Conservation (phyloP, 92 coral and sea anemone genomes). For the Bergia puertoricense region DNA sequence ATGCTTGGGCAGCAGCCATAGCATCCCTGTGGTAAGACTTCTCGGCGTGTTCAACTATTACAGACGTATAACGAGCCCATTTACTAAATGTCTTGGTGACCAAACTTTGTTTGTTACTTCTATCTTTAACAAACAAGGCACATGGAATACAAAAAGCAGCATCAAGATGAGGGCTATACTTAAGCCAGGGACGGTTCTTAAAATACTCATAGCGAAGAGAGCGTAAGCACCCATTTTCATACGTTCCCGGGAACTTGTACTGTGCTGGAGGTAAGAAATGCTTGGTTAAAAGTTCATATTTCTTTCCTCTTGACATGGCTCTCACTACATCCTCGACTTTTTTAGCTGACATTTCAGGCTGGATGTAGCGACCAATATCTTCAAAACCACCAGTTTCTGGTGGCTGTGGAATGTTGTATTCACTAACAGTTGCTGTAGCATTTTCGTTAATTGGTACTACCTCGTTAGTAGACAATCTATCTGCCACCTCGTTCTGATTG, state of each 20-base stretch:
- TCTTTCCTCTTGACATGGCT: constrained; percentile 45
- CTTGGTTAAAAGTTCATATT: constrained; percentile 41
- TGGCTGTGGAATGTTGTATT: too few relatives aligned
- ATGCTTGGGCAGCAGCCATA: constrained; percentile 49
- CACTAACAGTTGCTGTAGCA: too few relatives aligned
- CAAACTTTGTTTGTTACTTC: constrained; percentile 51
- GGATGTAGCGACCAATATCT: too few relatives aligned
- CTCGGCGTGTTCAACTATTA: constrained; percentile 29
- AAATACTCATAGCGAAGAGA: constrained; percentile 45
- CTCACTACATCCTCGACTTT: constrained; percentile 34
- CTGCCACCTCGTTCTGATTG: too few relatives aligned
- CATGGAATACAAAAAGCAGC: constrained; percentile 53
- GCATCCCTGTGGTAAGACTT: constrained; percentile 53
- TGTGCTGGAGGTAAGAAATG: constrained; percentile 44
- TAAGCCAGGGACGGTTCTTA: constrained; percentile 57
- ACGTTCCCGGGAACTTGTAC: constrained; percentile 48
- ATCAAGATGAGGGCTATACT: constrained; percentile 60
- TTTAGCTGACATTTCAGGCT: constrained; percentile 27
- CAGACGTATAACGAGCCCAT: constrained; percentile 28
- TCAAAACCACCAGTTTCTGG: too few relatives aligned
- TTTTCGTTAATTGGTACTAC: too few relatives aligned
- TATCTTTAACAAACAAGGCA: constrained; percentile 53
- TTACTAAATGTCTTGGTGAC: constrained; percentile 47
- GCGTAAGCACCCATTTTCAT: constrained; percentile 54
- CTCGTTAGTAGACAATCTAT: too few relatives aligned